These are phyloP conservation scores for Piaya cayana DNA, from an alignment of 2,113 vertebrate genomes.

Conservation along the genomic window DNA sequence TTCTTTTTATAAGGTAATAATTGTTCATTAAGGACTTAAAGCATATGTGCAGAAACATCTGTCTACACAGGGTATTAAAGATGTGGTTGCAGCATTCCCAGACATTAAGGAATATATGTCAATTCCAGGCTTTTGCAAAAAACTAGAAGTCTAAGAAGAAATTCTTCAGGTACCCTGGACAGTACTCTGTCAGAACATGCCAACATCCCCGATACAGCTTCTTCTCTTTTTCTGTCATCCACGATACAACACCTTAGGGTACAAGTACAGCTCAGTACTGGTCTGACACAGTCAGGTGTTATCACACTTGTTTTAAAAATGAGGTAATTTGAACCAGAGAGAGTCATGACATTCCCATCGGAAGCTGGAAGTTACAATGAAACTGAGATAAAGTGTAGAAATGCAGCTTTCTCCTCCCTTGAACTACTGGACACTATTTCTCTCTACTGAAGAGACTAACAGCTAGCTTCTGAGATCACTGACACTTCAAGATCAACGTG, in stretches of 20 bases:
- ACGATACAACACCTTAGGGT: background rate
- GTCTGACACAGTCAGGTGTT: background rate
- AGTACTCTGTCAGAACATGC: background rate
- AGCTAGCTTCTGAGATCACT: background rate
- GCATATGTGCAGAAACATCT: background rate
- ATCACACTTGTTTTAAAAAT: background rate
- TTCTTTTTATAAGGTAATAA: background rate
- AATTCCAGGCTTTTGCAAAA: background rate
- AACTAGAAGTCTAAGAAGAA: background rate
- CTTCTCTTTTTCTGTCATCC: background rate
- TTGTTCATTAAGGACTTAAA: background rate
- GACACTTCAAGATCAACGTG: background rate
- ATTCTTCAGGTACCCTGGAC: background rate
- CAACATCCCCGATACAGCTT: background rate
- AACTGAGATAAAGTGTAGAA: background rate
- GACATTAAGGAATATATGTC: background rate
- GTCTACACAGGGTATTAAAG: background rate
- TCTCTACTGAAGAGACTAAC: background rate
- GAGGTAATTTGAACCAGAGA: background rate
- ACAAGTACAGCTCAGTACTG: background rate
- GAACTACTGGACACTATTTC: accelerated
- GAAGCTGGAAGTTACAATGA: background rate
- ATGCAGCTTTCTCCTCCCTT: background rate
- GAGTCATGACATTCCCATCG: background rate
- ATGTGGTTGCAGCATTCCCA: background rate